Conservation (phyloP, 2,888 invertebrate genomes). For the Drosophila mulleri region DNA sequence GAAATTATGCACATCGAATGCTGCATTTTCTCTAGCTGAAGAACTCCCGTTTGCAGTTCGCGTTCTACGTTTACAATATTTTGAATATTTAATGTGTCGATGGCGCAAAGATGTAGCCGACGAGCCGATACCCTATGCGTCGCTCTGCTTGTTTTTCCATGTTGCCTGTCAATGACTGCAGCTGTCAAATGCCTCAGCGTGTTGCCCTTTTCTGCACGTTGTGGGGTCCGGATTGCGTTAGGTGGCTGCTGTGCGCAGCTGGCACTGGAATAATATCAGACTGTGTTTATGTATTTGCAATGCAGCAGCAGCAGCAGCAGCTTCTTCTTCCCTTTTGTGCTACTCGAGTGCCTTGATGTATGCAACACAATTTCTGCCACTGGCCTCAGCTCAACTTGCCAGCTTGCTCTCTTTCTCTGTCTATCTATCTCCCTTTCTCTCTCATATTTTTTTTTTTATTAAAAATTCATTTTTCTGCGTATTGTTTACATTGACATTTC, state of each 20-base stretch:
- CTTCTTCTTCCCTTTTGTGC: conserved; percentile 27
- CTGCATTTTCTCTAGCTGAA: conserved; percentile 40
- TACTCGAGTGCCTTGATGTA: conserved; percentile 64
- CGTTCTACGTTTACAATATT: conserved; percentile 76
- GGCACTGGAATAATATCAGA: conserved; percentile 78
- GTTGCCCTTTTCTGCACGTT: conserved; percentile 32
- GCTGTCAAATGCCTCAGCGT: conserved; percentile 51
- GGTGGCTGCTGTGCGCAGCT: conserved; percentile 63
- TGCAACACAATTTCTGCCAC: conserved; percentile 32
- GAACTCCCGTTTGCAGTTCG: conserved; percentile 43
- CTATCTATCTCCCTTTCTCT: not conserved
- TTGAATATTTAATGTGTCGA: conserved; percentile 72
- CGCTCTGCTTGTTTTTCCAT: not conserved
- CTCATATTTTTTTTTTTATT: conserved; percentile 45
- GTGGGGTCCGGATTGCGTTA: not conserved
- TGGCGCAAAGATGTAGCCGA: conserved; percentile 15
- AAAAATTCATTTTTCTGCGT: conserved; percentile 71
- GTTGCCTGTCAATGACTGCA: conserved; percentile 48
- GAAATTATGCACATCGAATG: conserved; percentile 75
- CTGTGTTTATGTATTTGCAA: conserved; percentile 78
- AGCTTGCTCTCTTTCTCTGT: not conserved
- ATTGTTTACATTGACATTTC: conserved; percentile 71
- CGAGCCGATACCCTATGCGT: conserved; percentile 39
- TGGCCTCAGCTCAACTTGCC: not conserved
- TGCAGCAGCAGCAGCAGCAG: conserved; percentile 51